Evolutionary conservation across 2,797 vertebrate species (phyloP).

Genomic region (Lagorchestes hirsutus): DNA sequence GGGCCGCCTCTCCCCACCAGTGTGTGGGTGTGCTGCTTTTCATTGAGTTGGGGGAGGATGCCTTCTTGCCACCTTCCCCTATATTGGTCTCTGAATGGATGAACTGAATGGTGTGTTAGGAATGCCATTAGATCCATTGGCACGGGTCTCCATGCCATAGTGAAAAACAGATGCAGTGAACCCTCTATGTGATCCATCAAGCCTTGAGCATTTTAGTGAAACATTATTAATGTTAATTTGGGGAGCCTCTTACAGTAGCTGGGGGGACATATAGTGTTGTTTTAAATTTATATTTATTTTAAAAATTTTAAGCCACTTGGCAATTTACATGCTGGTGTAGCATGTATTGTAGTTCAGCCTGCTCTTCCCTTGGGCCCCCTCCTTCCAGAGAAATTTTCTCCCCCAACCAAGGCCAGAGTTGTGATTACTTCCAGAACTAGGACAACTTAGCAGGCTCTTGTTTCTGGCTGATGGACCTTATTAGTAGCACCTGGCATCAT

Average conservation of each 20-base stretch:
- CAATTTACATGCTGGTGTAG: slow-evolving; percentile 59
- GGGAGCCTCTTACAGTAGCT: slow-evolving; percentile 73
- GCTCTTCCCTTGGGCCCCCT: background rate
- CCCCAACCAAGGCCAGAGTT: slow-evolving; percentile 70
- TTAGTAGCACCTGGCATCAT: slow-evolving; percentile 94
- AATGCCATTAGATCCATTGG: slow-evolving; percentile 80
- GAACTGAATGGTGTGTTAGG: slow-evolving; percentile 60
- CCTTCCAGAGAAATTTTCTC: slow-evolving; percentile 47
- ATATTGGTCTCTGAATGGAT: slow-evolving; percentile 70
- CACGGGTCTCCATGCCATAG: slow-evolving; percentile 72
- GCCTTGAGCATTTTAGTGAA: slow-evolving; percentile 73
- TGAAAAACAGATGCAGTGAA: slow-evolving; percentile 83
- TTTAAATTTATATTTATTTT: slow-evolving; percentile 63
- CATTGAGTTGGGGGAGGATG: background rate
- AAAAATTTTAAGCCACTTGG: slow-evolving; percentile 61
- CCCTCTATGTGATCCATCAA: slow-evolving; percentile 78
- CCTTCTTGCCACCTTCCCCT: slow-evolving; percentile 56
- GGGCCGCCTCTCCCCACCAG: background rate
- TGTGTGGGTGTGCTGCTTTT: background rate
- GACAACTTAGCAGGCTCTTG: slow-evolving; percentile 86
- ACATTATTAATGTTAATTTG: slow-evolving; percentile 80
- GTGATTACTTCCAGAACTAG: slow-evolving; percentile 92
- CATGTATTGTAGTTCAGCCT: background rate
- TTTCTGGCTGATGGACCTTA: slow-evolving; percentile 88
- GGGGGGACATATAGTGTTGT: slow-evolving; percentile 61